Evolutionary conservation across 2,797 vertebrate genomes (phyloP).

Genomic region (Notolabrus celidotus): DNA sequence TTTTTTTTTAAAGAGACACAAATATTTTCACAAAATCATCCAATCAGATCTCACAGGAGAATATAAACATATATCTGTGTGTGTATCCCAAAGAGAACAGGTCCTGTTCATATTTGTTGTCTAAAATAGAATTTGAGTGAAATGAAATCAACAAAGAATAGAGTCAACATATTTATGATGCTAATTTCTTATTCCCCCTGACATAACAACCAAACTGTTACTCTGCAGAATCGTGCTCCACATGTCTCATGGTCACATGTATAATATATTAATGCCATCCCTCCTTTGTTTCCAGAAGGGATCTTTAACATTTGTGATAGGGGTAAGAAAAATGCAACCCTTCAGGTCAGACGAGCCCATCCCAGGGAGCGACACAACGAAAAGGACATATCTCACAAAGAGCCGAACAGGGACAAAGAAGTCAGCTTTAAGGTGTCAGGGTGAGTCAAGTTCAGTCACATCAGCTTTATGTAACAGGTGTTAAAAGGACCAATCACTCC

Average conservation of each 20-base stretch:
- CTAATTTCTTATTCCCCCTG: not conserved
- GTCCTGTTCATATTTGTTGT: too few relatives aligned
- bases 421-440: not conserved
- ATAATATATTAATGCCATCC: not conserved
- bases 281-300: not conserved
- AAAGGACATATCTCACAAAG: not conserved
- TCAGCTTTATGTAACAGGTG: not conserved
- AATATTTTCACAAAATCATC: too few relatives aligned
- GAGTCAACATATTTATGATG: too few relatives aligned
- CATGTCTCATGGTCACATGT: not conserved
- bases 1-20: too few relatives aligned
- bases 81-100: too few relatives aligned
- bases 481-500: not conserved
- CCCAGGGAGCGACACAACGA: not conserved
- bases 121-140: too few relatives aligned
- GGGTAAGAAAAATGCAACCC: constrained; percentile 15
- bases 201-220: too few relatives aligned
- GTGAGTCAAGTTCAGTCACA: not conserved
- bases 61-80: too few relatives aligned
- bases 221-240: constrained; percentile 1
- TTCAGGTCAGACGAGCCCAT: constrained; percentile 40
- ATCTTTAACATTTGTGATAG: not conserved
- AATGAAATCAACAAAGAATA: too few relatives aligned
- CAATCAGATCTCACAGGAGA: too few relatives aligned
- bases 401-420: not conserved